These are phyloP conservation scores for Sarcophaga carnaria DNA, from an alignment of 2,888 invertebrate genomes.

Conservation along the genomic window DNA sequence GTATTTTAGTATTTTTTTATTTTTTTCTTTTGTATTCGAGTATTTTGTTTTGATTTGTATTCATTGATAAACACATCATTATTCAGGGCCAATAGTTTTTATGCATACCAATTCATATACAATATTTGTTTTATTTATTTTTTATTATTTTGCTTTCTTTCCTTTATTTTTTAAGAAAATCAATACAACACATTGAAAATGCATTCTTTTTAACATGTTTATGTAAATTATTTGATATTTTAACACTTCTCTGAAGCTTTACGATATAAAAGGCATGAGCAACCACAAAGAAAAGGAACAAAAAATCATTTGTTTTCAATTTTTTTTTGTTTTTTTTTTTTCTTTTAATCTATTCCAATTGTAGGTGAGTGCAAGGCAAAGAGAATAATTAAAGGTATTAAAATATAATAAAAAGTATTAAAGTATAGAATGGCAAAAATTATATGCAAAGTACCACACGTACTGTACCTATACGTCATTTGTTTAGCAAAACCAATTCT, in stretches of 20 bases:
- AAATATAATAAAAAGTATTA: neutral
- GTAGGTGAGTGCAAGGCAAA: neutral
- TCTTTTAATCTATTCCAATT: neutral
- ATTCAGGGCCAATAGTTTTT: constrained; percentile 32
- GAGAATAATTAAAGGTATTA: neutral
- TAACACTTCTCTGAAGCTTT: constrained; percentile 1
- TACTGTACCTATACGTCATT: too few relatives aligned
- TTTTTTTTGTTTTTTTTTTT: too few relatives aligned
- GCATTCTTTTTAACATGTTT: constrained; percentile 27
- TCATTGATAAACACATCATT: constrained; percentile 50
- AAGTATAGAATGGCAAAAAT: too few relatives aligned
- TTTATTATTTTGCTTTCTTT: neutral
- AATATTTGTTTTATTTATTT: neutral
- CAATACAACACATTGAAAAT: constrained; percentile 45
- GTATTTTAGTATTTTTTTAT: constrained; percentile 9
- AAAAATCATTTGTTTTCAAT: too few relatives aligned
- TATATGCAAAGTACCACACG: too few relatives aligned
- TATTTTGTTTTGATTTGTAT: constrained; percentile 50
- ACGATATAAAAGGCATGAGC: neutral
- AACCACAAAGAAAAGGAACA: too few relatives aligned
- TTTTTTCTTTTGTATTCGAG: constrained; percentile 4
- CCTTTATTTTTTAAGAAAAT: constrained; percentile 15
- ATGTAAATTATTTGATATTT: constrained; percentile 35
- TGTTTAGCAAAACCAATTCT: too few relatives aligned
- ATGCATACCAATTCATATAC: neutral